Conservation (phyloP, 2,797 vertebrate species). For the Crossoptilon crossoptilon region DNA sequence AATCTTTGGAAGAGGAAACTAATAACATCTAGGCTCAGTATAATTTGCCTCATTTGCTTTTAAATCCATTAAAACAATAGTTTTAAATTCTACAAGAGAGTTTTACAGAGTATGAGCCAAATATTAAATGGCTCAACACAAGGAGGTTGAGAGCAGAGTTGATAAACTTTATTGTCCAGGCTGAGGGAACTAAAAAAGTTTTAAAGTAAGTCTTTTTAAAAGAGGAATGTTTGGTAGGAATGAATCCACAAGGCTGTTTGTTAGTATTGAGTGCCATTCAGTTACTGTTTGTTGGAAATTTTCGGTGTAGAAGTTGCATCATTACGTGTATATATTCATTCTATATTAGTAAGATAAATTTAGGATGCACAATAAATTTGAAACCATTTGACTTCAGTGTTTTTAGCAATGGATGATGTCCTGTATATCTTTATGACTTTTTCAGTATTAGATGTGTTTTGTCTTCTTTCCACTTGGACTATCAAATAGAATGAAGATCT, state of each 20-base stretch:
- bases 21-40: background rate
- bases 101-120: background rate
- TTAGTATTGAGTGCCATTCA: fast-evolving
- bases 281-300: background rate
- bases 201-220: background rate
- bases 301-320: background rate
- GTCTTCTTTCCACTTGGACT: background rate
- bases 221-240: background rate
- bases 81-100: background rate
- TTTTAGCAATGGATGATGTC: background rate
- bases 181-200: background rate
- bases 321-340: background rate
- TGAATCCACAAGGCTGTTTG: background rate
- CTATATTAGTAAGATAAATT: background rate
- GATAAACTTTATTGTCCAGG: background rate
- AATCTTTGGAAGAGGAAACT: background rate
- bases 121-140: background rate
- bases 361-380: background rate
- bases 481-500: background rate
- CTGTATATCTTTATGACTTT: background rate
- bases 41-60: background rate
- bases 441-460: background rate
- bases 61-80: background rate
- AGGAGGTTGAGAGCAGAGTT: background rate
- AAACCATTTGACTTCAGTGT: background rate